Conservation (phyloP, 2,888 invertebrate species). For the Drosophila helvetica region DNA sequence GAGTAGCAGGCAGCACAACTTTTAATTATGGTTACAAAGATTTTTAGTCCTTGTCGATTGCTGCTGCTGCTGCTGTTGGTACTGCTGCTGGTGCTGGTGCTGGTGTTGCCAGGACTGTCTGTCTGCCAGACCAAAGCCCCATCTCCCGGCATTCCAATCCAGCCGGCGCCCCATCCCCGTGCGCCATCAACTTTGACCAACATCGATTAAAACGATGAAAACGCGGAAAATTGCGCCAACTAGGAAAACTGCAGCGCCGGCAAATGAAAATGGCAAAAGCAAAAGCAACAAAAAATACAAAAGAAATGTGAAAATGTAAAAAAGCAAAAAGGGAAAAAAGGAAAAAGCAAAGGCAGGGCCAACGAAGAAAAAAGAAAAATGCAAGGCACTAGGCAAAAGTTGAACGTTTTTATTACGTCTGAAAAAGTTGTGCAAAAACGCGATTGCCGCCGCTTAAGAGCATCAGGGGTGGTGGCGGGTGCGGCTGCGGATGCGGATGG, state of each 20-base stretch:
- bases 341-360: constrained; percentile 4
- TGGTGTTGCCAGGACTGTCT: constrained; percentile 3
- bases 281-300: constrained; percentile 14
- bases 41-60: constrained; percentile 71
- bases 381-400: constrained; percentile 64
- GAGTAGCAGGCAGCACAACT: constrained; percentile 53
- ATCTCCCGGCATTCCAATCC: background rate
- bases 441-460: constrained; percentile 77
- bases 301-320: constrained; percentile 31
- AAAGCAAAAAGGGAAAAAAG: constrained; percentile 6
- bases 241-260: constrained; percentile 74
- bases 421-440: constrained; percentile 77
- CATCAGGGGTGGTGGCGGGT: constrained; percentile 25
- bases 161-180: background rate
- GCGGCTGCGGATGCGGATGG: constrained; percentile 4
- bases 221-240: constrained; percentile 79
- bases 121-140: constrained; percentile 17
- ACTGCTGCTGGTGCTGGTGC: constrained; percentile 16
- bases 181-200: constrained; percentile 71
- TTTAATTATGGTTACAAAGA: constrained; percentile 79
- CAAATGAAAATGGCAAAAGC: constrained; percentile 70
- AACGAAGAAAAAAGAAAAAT: constrained; percentile 20
- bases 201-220: constrained; percentile 80
- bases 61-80: constrained; percentile 27
- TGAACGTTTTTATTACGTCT: constrained; percentile 76